Base-by-base conservation (phyloP, 2,113 vertebrate genomes). In the Vulpes vulpes region DNA sequence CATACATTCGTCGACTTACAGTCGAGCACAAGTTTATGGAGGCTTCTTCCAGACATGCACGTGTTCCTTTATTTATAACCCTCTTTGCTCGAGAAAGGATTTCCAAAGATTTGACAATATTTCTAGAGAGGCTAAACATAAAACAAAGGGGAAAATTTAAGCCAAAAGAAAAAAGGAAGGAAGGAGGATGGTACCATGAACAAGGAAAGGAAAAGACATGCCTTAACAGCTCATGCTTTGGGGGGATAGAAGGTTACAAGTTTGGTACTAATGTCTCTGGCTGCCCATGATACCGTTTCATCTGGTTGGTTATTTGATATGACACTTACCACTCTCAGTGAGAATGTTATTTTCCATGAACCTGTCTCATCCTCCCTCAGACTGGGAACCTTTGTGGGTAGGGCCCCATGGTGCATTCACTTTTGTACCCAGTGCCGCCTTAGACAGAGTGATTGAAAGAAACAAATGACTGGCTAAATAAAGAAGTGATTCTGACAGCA, bases 61-160 rank as follows among this genome's bases (percentile, higher is more conserved):
- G 0, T 51, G n/a, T 59, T 64, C 2, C 35, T 89, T 81, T 16
- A 74, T 43, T 57, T 73, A 38, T 11, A 30, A 7, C 11, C 4
- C 62, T 91, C 15, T 78, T 93, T 86, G 15, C 64, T 82, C 30
- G 59, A n/a, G 27, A 92, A 92, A 78, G 51, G 27, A 10, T 64
- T 73, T 88, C 11, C 16, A 25, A 73, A 91, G 32, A 51, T 30
- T 25, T 69, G 35, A 64, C 5, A 35, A 8, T 35, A 23, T 80
- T 49, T 74, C 38, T 71, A 38, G 32, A 23, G 19, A 82, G 1
- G 53, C 94, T 74, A 55, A 80, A 22, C 32, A 57, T 67, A 59
- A 64, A 91, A 55, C 0, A 4, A 51, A 74, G 27, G 15, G 22
- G 62, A 20, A 64, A 19, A 84, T 35, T 64, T 67, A 60, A 35